Conservation (phyloP, 2,113 vertebrate genomes). For the Procavia capensis region DNA sequence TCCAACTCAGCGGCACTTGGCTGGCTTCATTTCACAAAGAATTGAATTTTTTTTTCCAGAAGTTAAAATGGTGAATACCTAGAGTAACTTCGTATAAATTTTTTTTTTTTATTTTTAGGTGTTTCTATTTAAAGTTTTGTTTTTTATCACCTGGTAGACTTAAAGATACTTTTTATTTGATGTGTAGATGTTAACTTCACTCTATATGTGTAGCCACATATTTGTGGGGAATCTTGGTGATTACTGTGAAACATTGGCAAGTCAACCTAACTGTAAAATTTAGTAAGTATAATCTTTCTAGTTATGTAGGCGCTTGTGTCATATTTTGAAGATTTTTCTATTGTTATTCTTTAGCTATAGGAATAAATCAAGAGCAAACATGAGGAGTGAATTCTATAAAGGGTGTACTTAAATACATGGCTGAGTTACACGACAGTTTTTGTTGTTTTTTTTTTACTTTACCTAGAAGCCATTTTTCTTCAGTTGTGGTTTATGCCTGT, state of each 20-base stretch:
- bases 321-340: constrained; percentile 28
- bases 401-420: constrained; percentile 16
- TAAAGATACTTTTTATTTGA: constrained; percentile 8
- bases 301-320: constrained; percentile 13
- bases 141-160: constrained; percentile 16
- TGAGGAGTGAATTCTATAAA: neutral
- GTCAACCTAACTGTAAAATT: constrained; percentile 60
- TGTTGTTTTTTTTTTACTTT: constrained; percentile 52
- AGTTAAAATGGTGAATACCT: constrained; percentile 30
- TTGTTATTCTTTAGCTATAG: neutral
- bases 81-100: neutral
- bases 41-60: neutral
- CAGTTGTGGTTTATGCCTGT: neutral
- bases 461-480: constrained; percentile 20
- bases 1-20: too few species aligned
- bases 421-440: constrained; percentile 7
- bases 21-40: constrained; percentile 49
- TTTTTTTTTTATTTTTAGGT: neutral
- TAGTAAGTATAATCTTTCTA: constrained; percentile 54
- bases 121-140: neutral
- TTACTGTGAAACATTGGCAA: constrained; percentile 63
- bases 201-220: neutral
- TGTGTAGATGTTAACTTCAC: constrained; percentile 36
- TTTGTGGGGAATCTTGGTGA: constrained; percentile 49
- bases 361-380: constrained; percentile 13